These are phyloP conservation scores for Phalacrocorax aristotelis DNA, from an alignment of 2,113 vertebrate genomes.

Conservation along the genomic window DNA sequence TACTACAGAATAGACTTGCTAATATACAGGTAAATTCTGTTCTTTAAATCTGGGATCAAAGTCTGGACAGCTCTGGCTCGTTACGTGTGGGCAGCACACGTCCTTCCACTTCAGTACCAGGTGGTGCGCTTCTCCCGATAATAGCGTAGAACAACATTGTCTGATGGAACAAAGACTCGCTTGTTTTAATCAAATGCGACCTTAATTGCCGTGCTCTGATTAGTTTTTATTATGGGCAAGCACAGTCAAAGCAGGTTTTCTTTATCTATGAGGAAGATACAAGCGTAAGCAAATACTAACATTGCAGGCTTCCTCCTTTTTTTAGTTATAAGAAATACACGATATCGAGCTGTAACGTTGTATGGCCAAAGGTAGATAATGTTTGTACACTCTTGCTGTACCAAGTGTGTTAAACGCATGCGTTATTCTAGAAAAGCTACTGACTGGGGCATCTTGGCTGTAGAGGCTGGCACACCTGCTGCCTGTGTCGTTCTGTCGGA, in stretches of 20 bases:
- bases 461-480: background rate
- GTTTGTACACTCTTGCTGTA: too few relatives aligned
- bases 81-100: background rate
- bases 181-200: background rate
- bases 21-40: background rate
- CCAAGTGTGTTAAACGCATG: background rate
- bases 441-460: background rate
- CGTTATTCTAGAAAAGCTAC: background rate
- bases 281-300: background rate
- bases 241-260: background rate
- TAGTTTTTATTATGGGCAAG: background rate
- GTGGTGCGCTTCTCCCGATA: background rate
- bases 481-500: background rate
- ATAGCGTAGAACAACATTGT: background rate
- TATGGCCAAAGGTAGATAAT: background rate
- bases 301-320: background rate
- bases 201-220: background rate
- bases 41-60: background rate
- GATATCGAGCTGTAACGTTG: background rate
- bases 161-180: background rate
- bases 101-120: background rate
- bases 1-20: background rate
- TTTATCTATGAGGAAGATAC: background rate
- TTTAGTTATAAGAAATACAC: fast-evolving
- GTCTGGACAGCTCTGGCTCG: background rate